A percentile compares a stretch with the other conserved stretches of the same genome.
phyloP scores from a whole-genome alignment of 2,797 vertebrate genomes.

The Pelodytes ibericus region DNA sequence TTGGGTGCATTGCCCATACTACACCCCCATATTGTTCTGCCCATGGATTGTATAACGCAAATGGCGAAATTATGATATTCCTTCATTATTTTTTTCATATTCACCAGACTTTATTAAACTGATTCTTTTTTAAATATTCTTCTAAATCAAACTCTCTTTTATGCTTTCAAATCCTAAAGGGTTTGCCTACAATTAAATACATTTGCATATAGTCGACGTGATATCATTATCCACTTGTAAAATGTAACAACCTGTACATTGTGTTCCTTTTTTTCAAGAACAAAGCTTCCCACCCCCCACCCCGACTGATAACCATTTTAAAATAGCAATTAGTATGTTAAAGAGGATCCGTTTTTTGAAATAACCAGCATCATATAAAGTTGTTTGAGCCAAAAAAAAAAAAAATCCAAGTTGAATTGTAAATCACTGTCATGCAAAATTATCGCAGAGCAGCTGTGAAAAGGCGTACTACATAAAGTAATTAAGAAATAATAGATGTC shows the following conservation, averaged over 20 bases:
- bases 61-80: no score
- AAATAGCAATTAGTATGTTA: constrained; percentile 18
- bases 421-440: constrained; percentile 56
- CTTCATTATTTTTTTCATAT: not conserved
- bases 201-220: constrained; percentile 4
- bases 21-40: no score
- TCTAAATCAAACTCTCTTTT: not conserved
- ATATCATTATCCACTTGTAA: constrained; percentile 17
- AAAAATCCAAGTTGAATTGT: constrained; percentile 10
- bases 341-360: not conserved
- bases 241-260: not conserved
- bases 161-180: not conserved
- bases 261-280: constrained; percentile 4
- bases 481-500: constrained; percentile 64
- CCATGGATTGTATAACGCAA: no score
- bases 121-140: not conserved
- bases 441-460: constrained; percentile 53
- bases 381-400: constrained; percentile 34
- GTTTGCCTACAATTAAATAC: not conserved
- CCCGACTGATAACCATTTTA: constrained; percentile 11
- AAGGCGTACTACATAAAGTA: constrained; percentile 46
- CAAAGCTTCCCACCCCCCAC: not conserved
- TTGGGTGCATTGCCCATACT: no score
- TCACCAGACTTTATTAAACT: not conserved
- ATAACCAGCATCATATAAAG: constrained; percentile 6